A percentile compares a stretch with the other conserved stretches of the same genome.
Evolutionary conservation across 2,797 vertebrate species (phyloP).

Genomic region (Manis javanica): DNA sequence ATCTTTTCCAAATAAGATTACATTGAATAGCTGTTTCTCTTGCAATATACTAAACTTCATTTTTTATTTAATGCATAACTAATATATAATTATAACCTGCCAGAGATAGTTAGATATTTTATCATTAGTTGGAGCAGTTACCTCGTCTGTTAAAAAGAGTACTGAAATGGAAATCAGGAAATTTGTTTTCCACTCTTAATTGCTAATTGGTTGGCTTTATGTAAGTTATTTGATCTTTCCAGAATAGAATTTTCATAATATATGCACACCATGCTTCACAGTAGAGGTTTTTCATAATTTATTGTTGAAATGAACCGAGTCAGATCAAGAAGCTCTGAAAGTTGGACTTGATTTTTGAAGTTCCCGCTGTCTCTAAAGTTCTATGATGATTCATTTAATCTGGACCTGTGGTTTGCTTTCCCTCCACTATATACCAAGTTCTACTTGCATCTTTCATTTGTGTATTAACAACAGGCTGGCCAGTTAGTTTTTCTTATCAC

Average conservation of each 20-base stretch:
- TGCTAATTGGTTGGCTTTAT: neutral
- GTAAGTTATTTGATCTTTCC: neutral
- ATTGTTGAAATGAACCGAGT: neutral
- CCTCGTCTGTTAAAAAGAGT: neutral
- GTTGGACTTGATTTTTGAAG: neutral
- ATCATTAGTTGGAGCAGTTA: neutral
- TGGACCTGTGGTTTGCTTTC: neutral
- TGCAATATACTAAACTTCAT: neutral
- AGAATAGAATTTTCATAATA: neutral
- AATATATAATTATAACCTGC: neutral
- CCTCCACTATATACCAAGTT: neutral
- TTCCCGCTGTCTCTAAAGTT: neutral
- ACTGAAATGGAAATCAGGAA: neutral
- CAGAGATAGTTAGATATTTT: neutral
- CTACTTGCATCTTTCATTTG: neutral
- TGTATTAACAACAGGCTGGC: neutral
- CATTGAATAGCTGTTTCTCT: neutral
- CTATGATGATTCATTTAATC: neutral
- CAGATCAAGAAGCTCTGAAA: neutral
- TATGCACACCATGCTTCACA: neutral
- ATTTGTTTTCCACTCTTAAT: neutral
- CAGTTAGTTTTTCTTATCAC: neutral
- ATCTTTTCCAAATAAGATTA: conserved; percentile 25
- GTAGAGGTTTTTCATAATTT: neutral
- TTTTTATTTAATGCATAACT: neutral